Evolutionary conservation across 2,888 invertebrate species (phyloP), one percentile per base, ranked within the genome.

Genomic region (Aquatica leii): DNA sequence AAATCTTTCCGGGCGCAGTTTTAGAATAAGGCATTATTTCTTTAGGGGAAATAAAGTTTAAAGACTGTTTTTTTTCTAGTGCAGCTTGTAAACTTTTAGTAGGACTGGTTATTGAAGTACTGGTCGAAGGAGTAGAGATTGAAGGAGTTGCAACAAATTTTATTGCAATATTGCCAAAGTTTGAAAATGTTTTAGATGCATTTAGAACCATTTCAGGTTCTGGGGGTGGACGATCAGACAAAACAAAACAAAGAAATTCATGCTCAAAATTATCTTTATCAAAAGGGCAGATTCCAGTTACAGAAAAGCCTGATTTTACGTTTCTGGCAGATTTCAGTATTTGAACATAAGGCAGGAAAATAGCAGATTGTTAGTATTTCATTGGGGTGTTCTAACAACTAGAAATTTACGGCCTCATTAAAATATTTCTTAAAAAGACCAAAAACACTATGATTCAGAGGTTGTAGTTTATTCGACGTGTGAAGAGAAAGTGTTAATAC

Each of bases 71-170:
- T 40, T n/a, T 6, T 6, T 14, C n/a, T n/a, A n/a, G n/a, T n/a
- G n/a, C 14, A 14, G 40, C 40, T 12, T 40, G 5, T 40, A n/a
- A n/a, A n/a, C 3, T n/a, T 40, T n/a, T 4, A n/a, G 40, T 40
- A 40, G 40, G 40, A 40, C 40, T 40, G 40, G n/a, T n/a, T 40
- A 31, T 31, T 31, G 31, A 31, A 31, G 31, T 31, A 31, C 31
- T 31, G 31, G 31, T 31, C 31, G 9, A 31, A 31, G 31, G 31
- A 31, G 31, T 9, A 31, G 31, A 31, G n/a, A n/a, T n/a, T n/a
- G n/a, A n/a, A n/a, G n/a, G n/a, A n/a, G n/a, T n/a, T n/a, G n/a
- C n/a, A n/a, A 31, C 31, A 31, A 9, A 31, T 31, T 31, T 31
- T 9, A 31, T 31, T 31, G 31, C 31, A 31, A 31, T 31, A 31